phyloP scores from a whole-genome alignment of 2,888 invertebrate species.

The Molanna angustata region DNA sequence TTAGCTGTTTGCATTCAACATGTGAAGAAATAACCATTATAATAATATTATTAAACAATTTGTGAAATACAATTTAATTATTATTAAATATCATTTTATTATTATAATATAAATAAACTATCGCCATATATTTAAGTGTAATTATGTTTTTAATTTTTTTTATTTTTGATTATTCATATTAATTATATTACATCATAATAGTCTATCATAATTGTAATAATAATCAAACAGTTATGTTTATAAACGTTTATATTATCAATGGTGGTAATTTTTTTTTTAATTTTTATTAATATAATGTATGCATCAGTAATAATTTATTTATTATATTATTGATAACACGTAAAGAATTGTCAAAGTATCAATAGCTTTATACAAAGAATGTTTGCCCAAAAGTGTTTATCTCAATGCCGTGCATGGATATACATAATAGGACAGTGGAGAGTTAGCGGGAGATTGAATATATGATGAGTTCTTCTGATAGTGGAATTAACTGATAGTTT shows the following conservation, averaged over 20 bases:
- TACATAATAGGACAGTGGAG: too few relatives aligned
- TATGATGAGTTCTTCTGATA: too few relatives aligned
- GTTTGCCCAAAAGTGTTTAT: neutral
- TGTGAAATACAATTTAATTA: conserved; percentile 32
- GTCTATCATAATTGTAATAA: conserved; percentile 42
- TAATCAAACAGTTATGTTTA: conserved; percentile 35
- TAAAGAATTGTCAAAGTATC: conserved; percentile 20
- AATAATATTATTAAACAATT: conserved; percentile 30
- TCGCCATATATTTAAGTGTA: conserved; percentile 33
- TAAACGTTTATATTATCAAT: too few relatives aligned
- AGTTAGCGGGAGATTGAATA: too few relatives aligned
- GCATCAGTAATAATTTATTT: conserved; percentile 29
- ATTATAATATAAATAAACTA: conserved; percentile 33
- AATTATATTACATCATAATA: conserved; percentile 39
- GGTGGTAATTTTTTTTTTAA: too few relatives aligned
- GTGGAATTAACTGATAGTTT: too few relatives aligned
- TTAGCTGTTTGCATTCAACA: conserved; percentile 31
- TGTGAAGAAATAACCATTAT: conserved; percentile 31
- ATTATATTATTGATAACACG: conserved; percentile 17
- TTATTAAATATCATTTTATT: conserved; percentile 30
- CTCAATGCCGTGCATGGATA: too few relatives aligned
- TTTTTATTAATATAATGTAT: conserved; percentile 25
- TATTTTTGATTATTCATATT: conserved; percentile 30
- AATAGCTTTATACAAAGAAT: neutral
- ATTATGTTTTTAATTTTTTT: conserved; percentile 32